These are phyloP conservation scores for Pachyramphus minor DNA, from an alignment of 2,113 vertebrate genomes.

Conservation along the genomic window DNA sequence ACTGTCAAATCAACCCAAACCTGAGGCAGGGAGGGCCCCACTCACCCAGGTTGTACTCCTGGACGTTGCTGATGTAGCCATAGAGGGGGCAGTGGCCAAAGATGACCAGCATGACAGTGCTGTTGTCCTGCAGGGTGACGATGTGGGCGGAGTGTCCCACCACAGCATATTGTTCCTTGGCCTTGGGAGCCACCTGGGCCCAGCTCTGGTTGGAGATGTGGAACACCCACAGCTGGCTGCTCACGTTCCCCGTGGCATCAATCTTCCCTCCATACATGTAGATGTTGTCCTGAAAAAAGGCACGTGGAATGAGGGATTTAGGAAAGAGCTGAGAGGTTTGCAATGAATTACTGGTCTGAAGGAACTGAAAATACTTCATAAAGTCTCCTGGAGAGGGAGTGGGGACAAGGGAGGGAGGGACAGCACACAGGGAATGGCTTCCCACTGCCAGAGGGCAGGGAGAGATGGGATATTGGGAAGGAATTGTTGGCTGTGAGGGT, in stretches of 20 bases:
- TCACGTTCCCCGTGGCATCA: constrained; percentile 91
- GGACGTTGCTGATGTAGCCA: constrained; percentile 92
- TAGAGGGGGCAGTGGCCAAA: constrained; percentile 97
- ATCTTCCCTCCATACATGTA: constrained; percentile 98
- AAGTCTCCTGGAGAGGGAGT: background rate
- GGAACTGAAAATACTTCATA: background rate
- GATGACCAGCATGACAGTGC: constrained; percentile 87
- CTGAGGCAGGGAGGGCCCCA: background rate
- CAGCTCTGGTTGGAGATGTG: constrained; percentile 87
- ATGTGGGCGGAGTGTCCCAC: constrained; percentile 94
- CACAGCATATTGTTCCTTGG: constrained; percentile 92
- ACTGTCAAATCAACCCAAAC: background rate
- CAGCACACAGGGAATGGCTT: background rate
- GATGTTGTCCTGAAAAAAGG: constrained; percentile 81
- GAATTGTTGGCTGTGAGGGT: rapidly evolving
- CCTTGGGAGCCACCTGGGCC: constrained; percentile 69
- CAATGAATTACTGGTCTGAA: background rate
- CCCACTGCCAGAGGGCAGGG: background rate
- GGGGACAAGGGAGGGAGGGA: background rate
- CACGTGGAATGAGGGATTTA: background rate
- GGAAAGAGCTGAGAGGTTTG: background rate
- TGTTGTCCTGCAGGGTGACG: constrained; percentile 69
- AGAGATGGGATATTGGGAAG: rapidly evolving
- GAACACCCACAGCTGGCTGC: constrained; percentile 91
- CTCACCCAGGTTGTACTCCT: constrained; percentile 92